Conservation (phyloP, 2,888 invertebrate species). For the Caenorhabditis doughertyi region DNA sequence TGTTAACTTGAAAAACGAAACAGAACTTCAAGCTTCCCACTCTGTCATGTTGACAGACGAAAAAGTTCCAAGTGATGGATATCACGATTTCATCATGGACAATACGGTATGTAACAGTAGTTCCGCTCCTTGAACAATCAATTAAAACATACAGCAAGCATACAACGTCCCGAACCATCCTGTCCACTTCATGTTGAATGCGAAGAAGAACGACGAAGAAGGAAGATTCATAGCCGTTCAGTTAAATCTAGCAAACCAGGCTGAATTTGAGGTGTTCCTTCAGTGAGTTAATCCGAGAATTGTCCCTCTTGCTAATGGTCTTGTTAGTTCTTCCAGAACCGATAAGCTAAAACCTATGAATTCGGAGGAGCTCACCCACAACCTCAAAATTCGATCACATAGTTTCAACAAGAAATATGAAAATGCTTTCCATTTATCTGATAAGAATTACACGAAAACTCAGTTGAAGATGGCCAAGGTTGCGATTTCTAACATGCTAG, state of each 20-base stretch:
- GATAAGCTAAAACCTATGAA: conserved; percentile 79
- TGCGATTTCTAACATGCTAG: conserved; percentile 94
- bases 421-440: conserved; percentile 86
- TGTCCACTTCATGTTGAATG: conserved; percentile 44
- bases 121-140: not conserved
- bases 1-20: conserved; percentile 32
- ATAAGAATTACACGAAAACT: conserved; percentile 82
- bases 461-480: conserved; percentile 89
- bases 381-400: conserved; percentile 86
- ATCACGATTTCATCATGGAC: conserved; percentile 63
- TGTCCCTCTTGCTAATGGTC: not conserved
- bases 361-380: conserved; percentile 87
- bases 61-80: conserved; percentile 41
- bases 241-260: conserved; percentile 61
- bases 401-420: conserved; percentile 91
- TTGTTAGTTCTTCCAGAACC: conserved; percentile 49
- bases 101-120: conserved; percentile 64
- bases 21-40: conserved; percentile 15
- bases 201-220: conserved; percentile 43
- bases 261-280: conserved; percentile 62
- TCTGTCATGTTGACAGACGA: conserved; percentile 63
- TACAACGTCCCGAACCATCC: conserved; percentile 17
- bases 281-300: conserved; percentile 41
- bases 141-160: conserved; percentile 40
- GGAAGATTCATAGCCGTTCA: conserved; percentile 74